Evolutionary conservation across 2,113 vertebrate genomes (phyloP), one percentile per base, ranked within the genome.

Genomic region (Ciconia stormi): DNA sequence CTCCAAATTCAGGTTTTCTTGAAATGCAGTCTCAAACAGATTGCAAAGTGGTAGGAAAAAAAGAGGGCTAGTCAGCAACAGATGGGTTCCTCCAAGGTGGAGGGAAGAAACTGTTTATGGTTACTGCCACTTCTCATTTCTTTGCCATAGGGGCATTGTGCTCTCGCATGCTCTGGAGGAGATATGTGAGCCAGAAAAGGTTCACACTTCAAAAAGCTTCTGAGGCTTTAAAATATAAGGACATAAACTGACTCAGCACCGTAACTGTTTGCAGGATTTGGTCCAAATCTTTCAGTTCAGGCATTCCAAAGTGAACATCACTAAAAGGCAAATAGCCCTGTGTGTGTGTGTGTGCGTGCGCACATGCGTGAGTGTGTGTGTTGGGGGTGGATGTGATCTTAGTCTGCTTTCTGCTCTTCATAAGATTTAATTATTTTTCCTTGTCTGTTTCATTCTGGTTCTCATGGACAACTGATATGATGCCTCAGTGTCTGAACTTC

Each of bases 121-220:
- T 59, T 90, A 82, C 65, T 72, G 47, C 47, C 67, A 69, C 72
- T 80, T 80, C 80, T 92, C 23, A 72, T 61, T 94, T 92, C 58
- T 83, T 21, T 93, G 79, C 62, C 81, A 89, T 3, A 76, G 93
- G 72, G 59, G 38, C 50, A 77, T 6, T 62, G 27, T 76, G 79
- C 58, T 89, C 32, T 62, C 11, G 2, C n/a, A 87, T 34, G 32
- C 47, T 85, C 78, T 74, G 70, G 70, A 78, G 56, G 42, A 93
- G 61, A 38, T 25, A 50, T 1, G 32, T 22, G 17, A 87, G 65
- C 42, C 65, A 95, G 69, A 82, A 78, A 78, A 62, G 23, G 15
- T 66, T 94, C 73, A 84, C 27, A 74, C 61, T 87, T 85, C 52
- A 90, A 71, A 91, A 82, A 76, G 17, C 32, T 89, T 89, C 36